Base-by-base conservation (phyloP, 2,888 invertebrate genomes). In the Orchesellides sinensis region DNA sequence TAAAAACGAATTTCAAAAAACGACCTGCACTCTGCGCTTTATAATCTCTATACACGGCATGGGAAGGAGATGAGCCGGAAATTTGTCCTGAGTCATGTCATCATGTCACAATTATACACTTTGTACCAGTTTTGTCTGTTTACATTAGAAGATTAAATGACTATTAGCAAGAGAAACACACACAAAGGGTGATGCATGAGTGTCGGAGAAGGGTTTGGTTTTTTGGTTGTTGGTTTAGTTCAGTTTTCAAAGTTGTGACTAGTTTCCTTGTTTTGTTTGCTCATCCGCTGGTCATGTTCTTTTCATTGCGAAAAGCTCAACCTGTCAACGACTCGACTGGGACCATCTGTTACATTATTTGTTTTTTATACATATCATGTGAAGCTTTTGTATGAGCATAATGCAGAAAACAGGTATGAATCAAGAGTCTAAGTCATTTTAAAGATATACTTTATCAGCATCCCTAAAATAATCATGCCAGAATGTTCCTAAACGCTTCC, bases 21-120 rank as follows among this genome's bases (percentile, higher is more conserved):
- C n/a, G 40, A 14, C n/a, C 17, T 49, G n/a, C 14, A 17, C 21
- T 52, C 4, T 52, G 8, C 19, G 52, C 14, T 14, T 49, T 5
- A 49, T 17, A 52, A 52, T 49, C n/a, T 49, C 4, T 23, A 23
- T 19, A 21, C 23, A 56, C 19, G 23, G 8, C 19, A 17, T 63
- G 5, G 3, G 21, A 21, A 17, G 40, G 59, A 75, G 40, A 40
- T 56, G 66, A 52, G 17, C 35, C 54, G 73, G 63, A 74, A 75
- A 66, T 66, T 52, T 66, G 56, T 56, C 54, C 66, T 75, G 75
- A 75, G 54, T 75, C 75, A 75, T 40, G 14, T 14, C n/a, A 66
- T 19, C 40, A 66, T 54, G 35, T 66, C 23, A 61, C n/a, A n/a
- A n/a, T 29, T 5, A 0, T 49, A 17, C 12, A 23, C 6, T 12